Evolutionary conservation across 2,113 vertebrate species (phyloP), one percentile per base, ranked within the genome.

Genomic region (Herpailurus yagouaroundi): DNA sequence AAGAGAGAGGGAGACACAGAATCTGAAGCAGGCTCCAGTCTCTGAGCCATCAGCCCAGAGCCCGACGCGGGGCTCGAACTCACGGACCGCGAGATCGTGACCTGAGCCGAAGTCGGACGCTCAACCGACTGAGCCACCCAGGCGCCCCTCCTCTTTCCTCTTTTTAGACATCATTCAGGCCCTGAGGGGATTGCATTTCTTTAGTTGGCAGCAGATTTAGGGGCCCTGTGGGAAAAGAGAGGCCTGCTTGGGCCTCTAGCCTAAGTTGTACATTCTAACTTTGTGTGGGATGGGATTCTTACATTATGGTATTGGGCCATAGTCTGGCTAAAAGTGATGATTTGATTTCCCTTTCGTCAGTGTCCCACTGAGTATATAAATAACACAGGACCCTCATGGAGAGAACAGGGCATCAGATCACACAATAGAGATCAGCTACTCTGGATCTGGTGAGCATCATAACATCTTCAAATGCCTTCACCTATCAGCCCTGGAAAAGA

Each of bases 291-390:
- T 14, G 19, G 19, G 23, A 88, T 68, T 88, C 36, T 94, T 91
- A 71, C 16, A 38, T 55, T 63, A 29, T 64, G 23, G 14, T 77
- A 71, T 36, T 14, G 73, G 41, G 60, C 23, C 45, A 27, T 38
- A 38, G 13, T 57, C 25, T 5, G 79, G 27, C 16, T 69, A 55
- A 85, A 48, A 64, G 27, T 71, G 21, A 71, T 55, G 12, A 85
- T 55, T 55, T 73, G 33, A 85, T 73, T 85, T 84, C 8, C 33
- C 52, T 73, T 21, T 38, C 57, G 29, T 63, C 16, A 45, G 57
- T 83, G 45, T 83, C 52, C 45, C 84, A 52, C 73, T 76, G 48
- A 76, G 21, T 89, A 7, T 36, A 7, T 74, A 76, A 91, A 76
- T 71, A 36, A 25, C 79, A 89, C 3, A 68, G 36, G 36, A 41